Evolutionary conservation across 2,888 invertebrate species (phyloP).

Genomic region (Pemphredon lugubris): DNA sequence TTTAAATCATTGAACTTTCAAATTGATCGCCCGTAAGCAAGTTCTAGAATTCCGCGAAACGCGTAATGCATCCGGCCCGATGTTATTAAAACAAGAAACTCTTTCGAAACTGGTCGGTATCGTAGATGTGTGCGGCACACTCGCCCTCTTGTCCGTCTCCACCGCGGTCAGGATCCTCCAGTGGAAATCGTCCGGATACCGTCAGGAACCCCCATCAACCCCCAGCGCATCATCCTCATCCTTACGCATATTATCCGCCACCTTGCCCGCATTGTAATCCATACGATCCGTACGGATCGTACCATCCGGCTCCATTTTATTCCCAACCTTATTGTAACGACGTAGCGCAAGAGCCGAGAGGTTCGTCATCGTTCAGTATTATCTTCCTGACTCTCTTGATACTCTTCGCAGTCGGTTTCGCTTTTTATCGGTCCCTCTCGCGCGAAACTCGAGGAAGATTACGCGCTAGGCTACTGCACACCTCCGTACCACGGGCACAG

Average conservation of each 20-base stretch:
- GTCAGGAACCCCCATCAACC: constrained; percentile 28
- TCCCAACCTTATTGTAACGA: constrained; percentile 34
- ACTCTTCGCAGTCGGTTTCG: constrained; percentile 16
- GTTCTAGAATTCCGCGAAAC: neutral
- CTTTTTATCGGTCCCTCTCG: constrained; percentile 36
- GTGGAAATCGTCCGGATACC: constrained; percentile 9
- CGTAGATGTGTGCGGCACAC: constrained; percentile 53
- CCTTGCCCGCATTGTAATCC: constrained; percentile 42
- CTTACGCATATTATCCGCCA: constrained; percentile 49
- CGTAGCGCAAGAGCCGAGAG: constrained; percentile 11
- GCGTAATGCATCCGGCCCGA: neutral
- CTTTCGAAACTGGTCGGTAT: neutral
- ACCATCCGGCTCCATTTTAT: constrained; percentile 36
- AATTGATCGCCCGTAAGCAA: neutral
- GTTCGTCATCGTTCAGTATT: constrained; percentile 33
- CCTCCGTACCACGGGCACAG: constrained; percentile 38
- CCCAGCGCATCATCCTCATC: constrained; percentile 17
- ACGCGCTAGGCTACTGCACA: constrained; percentile 26
- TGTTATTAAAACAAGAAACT: neutral
- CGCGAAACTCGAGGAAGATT: constrained; percentile 45
- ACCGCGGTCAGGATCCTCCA: constrained; percentile 26
- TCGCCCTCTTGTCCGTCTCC: constrained; percentile 23
- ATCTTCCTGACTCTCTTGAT: constrained; percentile 44
- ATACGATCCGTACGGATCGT: constrained; percentile 46
- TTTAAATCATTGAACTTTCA: neutral